phyloP scores from a whole-genome alignment of 1,140 invertebrate species.

The Hylyphantes graminicola region DNA sequence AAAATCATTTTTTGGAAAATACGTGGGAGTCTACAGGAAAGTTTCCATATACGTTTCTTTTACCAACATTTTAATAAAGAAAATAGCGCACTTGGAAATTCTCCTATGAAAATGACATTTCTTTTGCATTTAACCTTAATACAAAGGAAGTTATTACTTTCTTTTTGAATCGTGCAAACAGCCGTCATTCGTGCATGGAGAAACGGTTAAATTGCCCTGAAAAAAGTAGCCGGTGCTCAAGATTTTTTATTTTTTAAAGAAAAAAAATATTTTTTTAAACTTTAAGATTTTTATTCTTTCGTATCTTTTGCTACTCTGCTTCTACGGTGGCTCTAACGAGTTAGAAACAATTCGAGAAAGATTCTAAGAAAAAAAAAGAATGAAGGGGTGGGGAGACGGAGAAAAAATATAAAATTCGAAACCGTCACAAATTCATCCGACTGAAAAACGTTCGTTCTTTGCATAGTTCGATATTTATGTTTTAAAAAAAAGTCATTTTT shows the following conservation, averaged over 20 bases:
- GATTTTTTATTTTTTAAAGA: constrained; percentile 6
- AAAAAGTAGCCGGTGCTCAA: constrained; percentile 45
- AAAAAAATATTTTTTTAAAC: background rate
- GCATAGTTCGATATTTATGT: constrained; percentile 20
- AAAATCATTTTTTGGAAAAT: too few species aligned
- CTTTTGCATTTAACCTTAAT: too few species aligned
- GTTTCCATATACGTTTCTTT: too few species aligned
- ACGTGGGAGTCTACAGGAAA: too few species aligned
- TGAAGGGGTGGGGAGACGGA: background rate
- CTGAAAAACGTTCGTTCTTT: constrained; percentile 39
- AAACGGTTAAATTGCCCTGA: constrained; percentile 54
- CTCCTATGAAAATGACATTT: too few species aligned
- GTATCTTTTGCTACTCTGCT: constrained; percentile 18
- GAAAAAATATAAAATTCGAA: constrained; percentile 14
- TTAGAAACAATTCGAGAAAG: constrained; percentile 54
- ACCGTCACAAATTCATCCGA: constrained; percentile 39
- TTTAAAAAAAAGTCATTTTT: background rate
- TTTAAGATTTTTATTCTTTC: background rate
- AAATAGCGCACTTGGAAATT: too few species aligned
- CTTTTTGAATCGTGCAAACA: constrained; percentile 32
- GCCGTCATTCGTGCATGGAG: constrained; percentile 49
- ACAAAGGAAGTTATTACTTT: constrained; percentile 33
- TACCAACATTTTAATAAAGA: too few species aligned
- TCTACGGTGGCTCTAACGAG: constrained; percentile 45
- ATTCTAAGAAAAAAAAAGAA: constrained; percentile 8